A percentile compares a stretch with the other conserved stretches of the same genome.
Conservation (phyloP, 2,113 vertebrate species). For the Passer domesticus region DNA sequence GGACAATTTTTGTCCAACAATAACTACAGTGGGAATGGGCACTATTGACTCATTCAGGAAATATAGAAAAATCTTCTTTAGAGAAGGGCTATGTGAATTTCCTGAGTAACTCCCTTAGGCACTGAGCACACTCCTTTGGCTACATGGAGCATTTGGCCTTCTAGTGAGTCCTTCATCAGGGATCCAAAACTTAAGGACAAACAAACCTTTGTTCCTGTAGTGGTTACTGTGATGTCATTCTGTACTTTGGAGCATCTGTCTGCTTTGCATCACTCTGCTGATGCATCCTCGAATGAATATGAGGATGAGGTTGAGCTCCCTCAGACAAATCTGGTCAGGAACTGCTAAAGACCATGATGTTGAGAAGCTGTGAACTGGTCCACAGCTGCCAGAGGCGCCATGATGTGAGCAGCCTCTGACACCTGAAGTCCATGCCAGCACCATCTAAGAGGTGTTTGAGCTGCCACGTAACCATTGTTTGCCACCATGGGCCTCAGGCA, state of each 20-base stretch:
- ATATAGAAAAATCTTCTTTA: not conserved
- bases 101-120: not conserved
- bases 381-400: not conserved
- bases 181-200: not conserved
- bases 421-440: not conserved
- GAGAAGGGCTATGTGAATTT: not conserved
- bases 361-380: not conserved
- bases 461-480: not conserved
- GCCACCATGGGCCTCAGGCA: not conserved
- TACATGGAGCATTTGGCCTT: not conserved
- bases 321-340: not conserved
- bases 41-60: not conserved
- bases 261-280: not conserved
- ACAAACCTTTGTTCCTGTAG: not conserved
- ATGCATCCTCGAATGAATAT: not conserved
- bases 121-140: not conserved
- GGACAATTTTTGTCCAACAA: not conserved
- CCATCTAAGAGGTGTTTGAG: not conserved
- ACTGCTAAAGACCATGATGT: rapidly evolving
- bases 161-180: not conserved
- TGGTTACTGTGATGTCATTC: not conserved
- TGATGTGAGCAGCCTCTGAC: not conserved
- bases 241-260: not conserved
- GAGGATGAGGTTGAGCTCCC: not conserved
- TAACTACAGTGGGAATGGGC: not conserved